Base-by-base conservation (phyloP, 1,140 invertebrate genomes). In the Zaprionus taronus region DNA sequence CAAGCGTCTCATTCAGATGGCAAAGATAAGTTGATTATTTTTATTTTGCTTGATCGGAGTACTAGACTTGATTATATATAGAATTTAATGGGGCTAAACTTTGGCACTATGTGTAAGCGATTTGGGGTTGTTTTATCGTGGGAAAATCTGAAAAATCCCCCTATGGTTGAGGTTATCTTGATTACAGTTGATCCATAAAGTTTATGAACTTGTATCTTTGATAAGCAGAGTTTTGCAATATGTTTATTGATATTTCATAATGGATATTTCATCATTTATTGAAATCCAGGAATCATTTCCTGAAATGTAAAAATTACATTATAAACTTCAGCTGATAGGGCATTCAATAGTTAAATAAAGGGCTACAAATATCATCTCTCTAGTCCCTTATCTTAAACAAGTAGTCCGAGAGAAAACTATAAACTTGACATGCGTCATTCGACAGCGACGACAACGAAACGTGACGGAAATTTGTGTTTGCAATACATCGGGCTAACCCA, bases 381-480 rank as follows among this genome's bases (percentile, higher is more conserved):
- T 24, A 9, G 20, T 24, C 20, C n/a, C 41, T 22, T 56, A 56
- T 56, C 24, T 24, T 24, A 24, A 36, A 24, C 28, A 14, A 17
- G 31, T 7, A 15, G 22, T 14, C 51, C 22, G 26, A 34, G 53
- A 5, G 14, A 47, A 38, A 65, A 44, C 38, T 63, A 63, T 66
- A 60, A 60, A 62, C 34, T 28, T 68, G 28, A 22, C 28, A 57
- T 47, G 58, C 58, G 58, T 69, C 72, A 71, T 71, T 26, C 28
- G 41, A 49, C 38, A 41, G 20, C 44, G 55, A 56, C 61, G 36
- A 47, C 28, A n/a, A 2, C 14, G 53, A 71, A 65, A 76, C 68
- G 68, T 76, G 73, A 76, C 68, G 47, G 61, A 64, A 66, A 65
- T 76, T 51, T 26, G 69, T 66, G 68, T 65, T 75, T 64, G 53